Conservation (phyloP, 2,797 vertebrate species). For the Huso huso region DNA sequence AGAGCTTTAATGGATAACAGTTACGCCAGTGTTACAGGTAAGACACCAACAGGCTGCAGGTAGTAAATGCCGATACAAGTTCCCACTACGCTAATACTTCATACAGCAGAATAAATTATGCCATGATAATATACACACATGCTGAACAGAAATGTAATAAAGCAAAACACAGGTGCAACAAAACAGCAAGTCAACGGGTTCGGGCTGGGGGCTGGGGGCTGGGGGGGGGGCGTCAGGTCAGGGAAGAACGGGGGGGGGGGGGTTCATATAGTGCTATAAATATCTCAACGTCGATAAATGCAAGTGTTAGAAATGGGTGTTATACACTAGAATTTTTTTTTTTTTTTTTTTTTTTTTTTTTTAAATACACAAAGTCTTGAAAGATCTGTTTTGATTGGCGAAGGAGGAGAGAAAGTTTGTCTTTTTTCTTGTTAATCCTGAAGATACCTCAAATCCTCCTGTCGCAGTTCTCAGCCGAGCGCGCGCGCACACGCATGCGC, state of each 20-base stretch:
- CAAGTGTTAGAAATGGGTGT: constrained; percentile 58
- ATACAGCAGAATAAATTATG: constrained; percentile 99
- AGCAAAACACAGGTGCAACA: constrained; percentile 61
- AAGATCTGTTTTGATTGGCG: constrained; percentile 41
- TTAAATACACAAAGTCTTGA: constrained; percentile 52
- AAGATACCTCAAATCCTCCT: not conserved
- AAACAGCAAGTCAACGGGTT: constrained; percentile 32
- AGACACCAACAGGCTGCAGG: constrained; percentile 97
- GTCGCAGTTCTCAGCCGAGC: not conserved
- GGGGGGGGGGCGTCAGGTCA: constrained; percentile 34
- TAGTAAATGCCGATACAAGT: constrained; percentile 97
- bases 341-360: constrained; percentile 5
- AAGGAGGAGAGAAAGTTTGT: constrained; percentile 24
- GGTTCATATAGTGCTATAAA: constrained; percentile 49
- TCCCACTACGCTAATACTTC: constrained; percentile 96
- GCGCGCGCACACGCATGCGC: not conserved
- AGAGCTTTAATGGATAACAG: constrained; percentile 94
- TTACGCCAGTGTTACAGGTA: constrained; percentile 99
- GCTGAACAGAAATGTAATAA: constrained; percentile 62
- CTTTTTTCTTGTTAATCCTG: constrained; percentile 16
- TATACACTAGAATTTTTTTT: constrained; percentile 52
- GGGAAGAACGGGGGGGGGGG: not conserved
- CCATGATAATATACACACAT: constrained; percentile 86
- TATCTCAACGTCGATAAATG: constrained; percentile 62
- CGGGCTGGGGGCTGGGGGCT: constrained; percentile 44